Base-by-base conservation (phyloP, 2,888 invertebrate species). In the Drosophila mercatorum region DNA sequence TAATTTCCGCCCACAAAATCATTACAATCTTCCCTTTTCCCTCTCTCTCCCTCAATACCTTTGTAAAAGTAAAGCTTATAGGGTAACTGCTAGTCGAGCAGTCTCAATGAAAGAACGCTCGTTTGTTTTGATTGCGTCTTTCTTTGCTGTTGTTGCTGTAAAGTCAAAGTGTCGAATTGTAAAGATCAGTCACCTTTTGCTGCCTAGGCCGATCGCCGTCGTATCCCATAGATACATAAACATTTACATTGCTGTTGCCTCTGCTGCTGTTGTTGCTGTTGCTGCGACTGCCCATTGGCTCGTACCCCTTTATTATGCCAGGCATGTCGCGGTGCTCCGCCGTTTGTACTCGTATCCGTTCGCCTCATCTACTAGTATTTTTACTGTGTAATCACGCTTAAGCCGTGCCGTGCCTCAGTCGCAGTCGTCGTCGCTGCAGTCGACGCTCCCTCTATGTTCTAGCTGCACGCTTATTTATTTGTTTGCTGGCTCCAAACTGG, bases 91-190 rank as follows among this genome's bases (percentile, higher is more conserved):
- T 14, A 26, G 36, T n/a, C 11, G 34, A 6, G 14, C 57, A 14
- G 5, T 22, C 7, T 51, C 17, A 51, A 7, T 51, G 12, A 22
- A 6, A 0, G 6, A 26, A 36, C 44, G 26, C 22, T 34, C 34
- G 44, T 85, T 80, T 85, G 84, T 85, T 85, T 87, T 85, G 88
- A 87, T 85, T 87, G 70, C 76, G 67, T 66, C 72, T 68, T 86
- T 69, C 83, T 77, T 51, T 62, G 57, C 56, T 68, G 52, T 57
- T 70, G 44, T 64, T 72, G 40, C 14, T 70, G 83, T 75, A 69
- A 74, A 85, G 88, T 83, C 86, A 78, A 86, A 86, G 86, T 86
- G 86, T 86, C 86, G 88, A 88, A 88, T 88, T 87, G 86, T 86
- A 82, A 76, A 87, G 86, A 88, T 87, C 86, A 87, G 70, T 88